Conservation (phyloP, 2,113 vertebrate genomes). For the Pachypanchax playfairii region DNA sequence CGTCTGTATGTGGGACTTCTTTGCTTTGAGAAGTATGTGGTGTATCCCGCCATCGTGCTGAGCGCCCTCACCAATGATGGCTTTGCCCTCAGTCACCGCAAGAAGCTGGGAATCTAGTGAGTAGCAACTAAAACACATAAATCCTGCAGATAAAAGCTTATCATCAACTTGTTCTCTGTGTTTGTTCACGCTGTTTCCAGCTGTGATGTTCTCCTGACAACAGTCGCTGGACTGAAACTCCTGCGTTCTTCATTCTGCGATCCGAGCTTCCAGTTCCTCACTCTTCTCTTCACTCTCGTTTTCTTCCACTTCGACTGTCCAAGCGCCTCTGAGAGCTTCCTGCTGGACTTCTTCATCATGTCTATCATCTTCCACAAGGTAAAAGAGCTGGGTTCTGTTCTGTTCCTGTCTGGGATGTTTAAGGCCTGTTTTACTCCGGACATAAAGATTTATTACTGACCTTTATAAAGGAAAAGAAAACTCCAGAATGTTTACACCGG, state of each 20-base stretch:
- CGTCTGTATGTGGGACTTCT: constrained; percentile 94
- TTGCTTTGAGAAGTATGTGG: constrained; percentile 95
- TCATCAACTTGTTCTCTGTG: neutral
- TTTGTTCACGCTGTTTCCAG: constrained; percentile 68
- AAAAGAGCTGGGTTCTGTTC: constrained; percentile 40
- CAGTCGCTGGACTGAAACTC: constrained; percentile 92
- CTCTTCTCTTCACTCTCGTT: constrained; percentile 90
- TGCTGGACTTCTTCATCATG: constrained; percentile 96
- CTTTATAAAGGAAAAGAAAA: constrained; percentile 4
- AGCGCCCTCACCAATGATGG: constrained; percentile 95
- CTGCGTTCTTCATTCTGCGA: constrained; percentile 93
- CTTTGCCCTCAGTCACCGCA: constrained; percentile 91
- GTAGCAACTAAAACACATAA: constrained; percentile 53
- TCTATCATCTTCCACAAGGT: constrained; percentile 96
- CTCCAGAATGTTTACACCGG: neutral
- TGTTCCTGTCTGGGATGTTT: neutral
- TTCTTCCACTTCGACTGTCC: constrained; percentile 97
- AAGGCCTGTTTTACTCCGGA: neutral
- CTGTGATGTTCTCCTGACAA: constrained; percentile 93
- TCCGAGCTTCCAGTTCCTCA: constrained; percentile 91
- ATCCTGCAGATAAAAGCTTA: neutral
- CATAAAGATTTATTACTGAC: neutral
- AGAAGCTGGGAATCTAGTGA: constrained; percentile 94
- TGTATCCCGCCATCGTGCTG: constrained; percentile 94
- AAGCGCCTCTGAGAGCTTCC: constrained; percentile 91